These are phyloP conservation scores for Athetis lepigone DNA, from an alignment of 2,888 invertebrate genomes.

Conservation along the genomic window DNA sequence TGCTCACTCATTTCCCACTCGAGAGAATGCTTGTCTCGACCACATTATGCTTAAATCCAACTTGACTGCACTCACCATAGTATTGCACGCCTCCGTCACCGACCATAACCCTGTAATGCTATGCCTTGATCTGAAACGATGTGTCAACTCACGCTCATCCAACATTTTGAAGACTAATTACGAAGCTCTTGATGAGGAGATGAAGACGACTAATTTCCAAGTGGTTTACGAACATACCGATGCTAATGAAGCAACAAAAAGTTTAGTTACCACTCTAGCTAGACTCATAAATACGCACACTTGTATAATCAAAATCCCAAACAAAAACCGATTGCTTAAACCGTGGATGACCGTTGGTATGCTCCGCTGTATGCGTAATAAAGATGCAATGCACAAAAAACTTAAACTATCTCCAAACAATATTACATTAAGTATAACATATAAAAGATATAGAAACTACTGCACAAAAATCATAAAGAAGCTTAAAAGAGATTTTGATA, in stretches of 20 bases:
- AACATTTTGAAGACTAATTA: not conserved
- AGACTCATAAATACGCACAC: no score
- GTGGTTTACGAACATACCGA: not conserved
- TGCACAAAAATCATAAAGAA: slow-evolving; percentile 1
- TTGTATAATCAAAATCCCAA: not conserved
- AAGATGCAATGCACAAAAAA: not conserved
- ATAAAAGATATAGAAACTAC: not conserved
- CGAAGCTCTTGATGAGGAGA: not conserved
- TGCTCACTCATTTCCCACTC: no score
- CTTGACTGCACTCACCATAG: slow-evolving; percentile 1
- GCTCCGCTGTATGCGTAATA: not conserved
- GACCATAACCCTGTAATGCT: slow-evolving; percentile 5
- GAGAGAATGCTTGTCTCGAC: not conserved
- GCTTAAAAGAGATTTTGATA: not conserved
- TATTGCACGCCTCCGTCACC: not conserved
- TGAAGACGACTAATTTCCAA: not conserved
- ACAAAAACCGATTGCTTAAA: not conserved
- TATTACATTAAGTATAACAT: not conserved
- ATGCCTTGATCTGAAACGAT: slow-evolving; percentile 1
- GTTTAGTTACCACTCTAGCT: not conserved
- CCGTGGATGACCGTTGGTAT: not conserved
- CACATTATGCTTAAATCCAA: not conserved
- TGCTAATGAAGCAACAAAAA: not conserved
- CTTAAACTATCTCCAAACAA: not conserved
- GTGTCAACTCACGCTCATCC: not conserved